These are phyloP conservation scores for Leguminivora glycinivorella DNA, from an alignment of 1,140 invertebrate species.

Conservation along the genomic window DNA sequence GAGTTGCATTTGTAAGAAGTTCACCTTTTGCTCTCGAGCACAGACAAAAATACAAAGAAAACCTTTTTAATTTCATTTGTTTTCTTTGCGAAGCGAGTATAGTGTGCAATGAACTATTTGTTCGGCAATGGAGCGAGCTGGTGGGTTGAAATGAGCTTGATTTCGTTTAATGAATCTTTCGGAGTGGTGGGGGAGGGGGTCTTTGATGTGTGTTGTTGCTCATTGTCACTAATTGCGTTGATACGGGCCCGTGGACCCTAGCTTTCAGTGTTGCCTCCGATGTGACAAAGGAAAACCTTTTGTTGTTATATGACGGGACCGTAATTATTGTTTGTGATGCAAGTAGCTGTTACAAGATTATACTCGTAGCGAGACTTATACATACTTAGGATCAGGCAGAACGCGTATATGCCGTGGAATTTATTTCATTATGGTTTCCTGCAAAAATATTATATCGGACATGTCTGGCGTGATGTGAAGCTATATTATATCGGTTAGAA, in stretches of 20 bases:
- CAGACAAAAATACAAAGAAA: constrained; percentile 5
- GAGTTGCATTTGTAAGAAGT: constrained; percentile 12
- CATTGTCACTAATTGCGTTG: constrained; percentile 4
- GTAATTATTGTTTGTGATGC: not conserved
- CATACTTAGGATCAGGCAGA: no score
- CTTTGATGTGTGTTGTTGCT: constrained; percentile 11
- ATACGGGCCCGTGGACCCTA: not conserved
- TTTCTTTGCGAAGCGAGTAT: not conserved
- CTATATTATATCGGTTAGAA: no score
- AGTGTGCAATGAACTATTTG: constrained; percentile 10
- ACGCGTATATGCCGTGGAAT: no score
- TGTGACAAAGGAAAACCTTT: constrained; percentile 8
- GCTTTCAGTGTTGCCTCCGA: not conserved
- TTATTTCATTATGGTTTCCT: no score
- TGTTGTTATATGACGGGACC: not conserved
- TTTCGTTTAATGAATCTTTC: constrained; percentile 19
- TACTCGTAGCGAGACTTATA: no score
- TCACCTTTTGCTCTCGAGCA: constrained; percentile 6
- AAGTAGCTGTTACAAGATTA: not conserved
- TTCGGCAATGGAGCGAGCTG: not conserved
- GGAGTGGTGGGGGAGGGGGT: not conserved
- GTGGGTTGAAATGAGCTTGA: constrained; percentile 15
- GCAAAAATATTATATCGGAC: no score
- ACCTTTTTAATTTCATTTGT: constrained; percentile 2
- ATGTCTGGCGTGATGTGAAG: no score